Percentiles rank a stretch among this genome's conserved stretches.
Evolutionary conservation across 2,888 invertebrate genomes (phyloP).

Genomic region (Harmothoe impar): DNA sequence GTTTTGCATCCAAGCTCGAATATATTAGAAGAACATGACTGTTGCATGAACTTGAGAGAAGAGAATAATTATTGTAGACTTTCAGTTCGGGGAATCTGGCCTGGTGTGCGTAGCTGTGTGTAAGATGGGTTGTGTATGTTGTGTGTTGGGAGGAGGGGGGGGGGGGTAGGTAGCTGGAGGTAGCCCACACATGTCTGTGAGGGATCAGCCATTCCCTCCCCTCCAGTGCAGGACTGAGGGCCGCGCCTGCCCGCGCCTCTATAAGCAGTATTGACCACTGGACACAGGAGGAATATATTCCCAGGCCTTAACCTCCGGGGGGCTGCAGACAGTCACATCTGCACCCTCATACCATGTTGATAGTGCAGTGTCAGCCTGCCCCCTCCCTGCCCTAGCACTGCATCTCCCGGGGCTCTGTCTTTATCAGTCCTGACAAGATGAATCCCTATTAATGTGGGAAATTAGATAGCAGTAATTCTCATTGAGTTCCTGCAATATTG

Average conservation of each 20-base stretch:
- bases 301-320: neutral
- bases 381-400: neutral
- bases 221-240: neutral
- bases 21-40: too few relatives aligned
- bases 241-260: neutral
- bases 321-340: neutral
- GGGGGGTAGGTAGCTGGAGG: neutral
- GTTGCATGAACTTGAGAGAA: too few relatives aligned
- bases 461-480: neutral
- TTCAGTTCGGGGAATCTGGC: too few relatives aligned
- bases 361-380: too few relatives aligned
- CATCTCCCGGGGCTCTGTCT: neutral
- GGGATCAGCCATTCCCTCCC: neutral
- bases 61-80: too few relatives aligned
- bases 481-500: neutral
- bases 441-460: constrained; percentile 20
- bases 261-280: constrained; percentile 29
- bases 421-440: neutral
- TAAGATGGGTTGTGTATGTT: too few relatives aligned
- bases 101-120: neutral
- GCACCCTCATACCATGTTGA: neutral
- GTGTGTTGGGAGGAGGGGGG: neutral
- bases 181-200: constrained; percentile 1
- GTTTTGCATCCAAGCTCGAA: too few relatives aligned
- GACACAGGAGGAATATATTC: neutral